Evolutionary conservation across 2,113 vertebrate species (phyloP).

Genomic region (Calypte anna): DNA sequence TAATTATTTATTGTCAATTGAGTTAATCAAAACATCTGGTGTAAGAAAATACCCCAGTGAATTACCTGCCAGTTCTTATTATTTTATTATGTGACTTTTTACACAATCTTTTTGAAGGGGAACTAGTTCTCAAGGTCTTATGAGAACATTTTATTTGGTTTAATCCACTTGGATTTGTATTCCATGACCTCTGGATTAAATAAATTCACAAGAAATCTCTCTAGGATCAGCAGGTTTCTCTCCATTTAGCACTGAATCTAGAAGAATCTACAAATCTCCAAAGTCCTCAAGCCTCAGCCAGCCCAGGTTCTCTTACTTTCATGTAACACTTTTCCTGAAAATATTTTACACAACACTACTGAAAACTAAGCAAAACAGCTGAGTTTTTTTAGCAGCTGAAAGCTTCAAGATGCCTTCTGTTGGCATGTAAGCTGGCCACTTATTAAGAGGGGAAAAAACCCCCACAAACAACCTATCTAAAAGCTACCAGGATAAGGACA

Average conservation of each 20-base stretch:
- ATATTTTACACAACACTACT: not conserved
- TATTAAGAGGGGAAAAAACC: not conserved
- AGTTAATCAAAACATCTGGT: conserved; percentile 5
- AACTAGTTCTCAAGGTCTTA: not conserved
- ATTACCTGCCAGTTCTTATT: not conserved
- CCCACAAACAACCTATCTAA: not conserved
- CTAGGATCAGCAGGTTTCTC: not conserved
- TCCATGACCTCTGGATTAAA: not conserved
- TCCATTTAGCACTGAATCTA: not conserved
- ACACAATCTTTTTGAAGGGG: not conserved
- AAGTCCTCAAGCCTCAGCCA: not conserved
- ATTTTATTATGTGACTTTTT: not conserved
- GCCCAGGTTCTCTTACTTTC: not conserved
- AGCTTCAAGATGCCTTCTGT: not conserved
- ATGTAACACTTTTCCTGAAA: too few relatives aligned
- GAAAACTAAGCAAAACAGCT: not conserved
- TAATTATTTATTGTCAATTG: not conserved
- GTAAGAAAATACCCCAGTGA: not conserved
- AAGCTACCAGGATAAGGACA: not conserved
- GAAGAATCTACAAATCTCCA: not conserved
- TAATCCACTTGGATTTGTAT: not conserved
- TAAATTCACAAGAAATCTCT: not conserved
- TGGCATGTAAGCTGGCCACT: not conserved
- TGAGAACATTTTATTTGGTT: not conserved
- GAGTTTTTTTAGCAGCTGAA: not conserved